Evolutionary conservation across 2,113 vertebrate genomes (phyloP).

Genomic region (Carlito syrichta): DNA sequence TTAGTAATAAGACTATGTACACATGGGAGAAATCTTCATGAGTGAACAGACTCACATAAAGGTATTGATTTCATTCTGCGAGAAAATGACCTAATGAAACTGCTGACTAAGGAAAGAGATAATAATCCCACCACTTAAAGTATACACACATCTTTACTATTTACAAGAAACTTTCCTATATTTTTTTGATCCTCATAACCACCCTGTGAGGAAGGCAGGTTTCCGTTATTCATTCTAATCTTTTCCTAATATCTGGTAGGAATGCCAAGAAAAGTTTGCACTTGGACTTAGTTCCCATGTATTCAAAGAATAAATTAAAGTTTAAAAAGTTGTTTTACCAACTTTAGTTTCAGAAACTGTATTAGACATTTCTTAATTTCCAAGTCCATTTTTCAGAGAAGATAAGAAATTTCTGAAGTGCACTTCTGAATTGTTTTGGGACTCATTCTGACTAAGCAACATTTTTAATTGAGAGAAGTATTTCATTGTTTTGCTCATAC

Average conservation of each 20-base stretch:
- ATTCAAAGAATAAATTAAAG: background rate
- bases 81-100: background rate
- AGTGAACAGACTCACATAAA: background rate
- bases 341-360: constrained; percentile 23
- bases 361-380: constrained; percentile 22
- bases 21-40: background rate
- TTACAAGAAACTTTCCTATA: background rate
- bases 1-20: background rate
- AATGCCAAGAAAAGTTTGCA: background rate
- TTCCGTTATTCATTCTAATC: background rate
- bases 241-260: constrained; percentile 10
- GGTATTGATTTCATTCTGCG: constrained; percentile 20
- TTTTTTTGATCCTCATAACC: background rate
- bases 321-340: background rate
- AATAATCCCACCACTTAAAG: background rate
- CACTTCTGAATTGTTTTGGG: constrained; percentile 82
- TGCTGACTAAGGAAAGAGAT: background rate
- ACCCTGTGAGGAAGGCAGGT: background rate
- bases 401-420: constrained; percentile 92
- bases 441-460: constrained; percentile 88
- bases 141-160: background rate
- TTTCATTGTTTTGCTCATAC: constrained; percentile 83
- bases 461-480: constrained; percentile 90
- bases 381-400: constrained; percentile 82
- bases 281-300: background rate